Evolutionary conservation across 2,888 invertebrate genomes (phyloP).

Genomic region (Callyntrura guangdongensis): DNA sequence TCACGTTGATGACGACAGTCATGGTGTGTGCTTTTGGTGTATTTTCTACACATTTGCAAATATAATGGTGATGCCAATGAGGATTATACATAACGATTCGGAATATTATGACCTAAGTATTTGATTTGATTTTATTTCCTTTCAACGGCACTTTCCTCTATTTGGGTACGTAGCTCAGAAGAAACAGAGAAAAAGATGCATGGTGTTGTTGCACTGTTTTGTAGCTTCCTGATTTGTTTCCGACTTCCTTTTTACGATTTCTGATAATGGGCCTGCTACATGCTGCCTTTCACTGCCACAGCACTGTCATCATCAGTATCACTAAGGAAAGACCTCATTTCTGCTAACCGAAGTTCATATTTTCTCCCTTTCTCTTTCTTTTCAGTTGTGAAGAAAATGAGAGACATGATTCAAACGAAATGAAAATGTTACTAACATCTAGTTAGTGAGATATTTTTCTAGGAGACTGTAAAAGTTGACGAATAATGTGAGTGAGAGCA

Average conservation of each 20-base stretch:
- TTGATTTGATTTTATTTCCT: constrained; percentile 6
- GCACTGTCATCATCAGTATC: background rate
- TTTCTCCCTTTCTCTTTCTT: background rate
- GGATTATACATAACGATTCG: background rate
- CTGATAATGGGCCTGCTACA: background rate
- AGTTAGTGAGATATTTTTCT: background rate
- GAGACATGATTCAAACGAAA: background rate
- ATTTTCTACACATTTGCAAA: background rate
- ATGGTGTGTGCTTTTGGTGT: background rate
- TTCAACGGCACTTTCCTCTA: background rate
- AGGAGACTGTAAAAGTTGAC: background rate
- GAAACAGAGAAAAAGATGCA: background rate
- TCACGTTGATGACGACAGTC: background rate
- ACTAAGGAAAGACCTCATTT: background rate
- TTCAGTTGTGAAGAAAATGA: background rate
- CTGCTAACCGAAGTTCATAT: background rate
- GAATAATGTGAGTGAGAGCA: background rate
- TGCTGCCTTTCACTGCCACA: background rate
- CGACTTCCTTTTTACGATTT: constrained; percentile 12
- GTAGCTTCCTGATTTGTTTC: constrained; percentile 37
- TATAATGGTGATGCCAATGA: constrained; percentile 3
- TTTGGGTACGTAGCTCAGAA: background rate
- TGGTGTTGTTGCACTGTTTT: background rate
- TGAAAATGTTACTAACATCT: background rate
- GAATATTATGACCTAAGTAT: background rate